These are phyloP conservation scores for Bombus consobrinus DNA, from an alignment of 1,140 invertebrate genomes.

Conservation along the genomic window DNA sequence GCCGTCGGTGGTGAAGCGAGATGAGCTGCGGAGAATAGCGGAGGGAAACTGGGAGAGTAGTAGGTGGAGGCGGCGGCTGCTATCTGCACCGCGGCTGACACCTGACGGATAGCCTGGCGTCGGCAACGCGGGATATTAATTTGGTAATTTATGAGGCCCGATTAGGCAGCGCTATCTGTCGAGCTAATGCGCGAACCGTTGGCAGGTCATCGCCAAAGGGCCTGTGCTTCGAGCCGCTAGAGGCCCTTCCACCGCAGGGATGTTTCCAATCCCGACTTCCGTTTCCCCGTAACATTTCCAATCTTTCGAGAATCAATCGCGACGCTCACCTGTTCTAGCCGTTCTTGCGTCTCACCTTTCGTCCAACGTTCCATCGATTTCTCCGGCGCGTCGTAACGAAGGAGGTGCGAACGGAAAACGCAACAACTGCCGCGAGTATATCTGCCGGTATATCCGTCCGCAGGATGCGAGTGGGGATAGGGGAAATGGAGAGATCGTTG, in stretches of 20 bases:
- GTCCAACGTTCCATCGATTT: too few species aligned
- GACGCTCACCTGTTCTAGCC: accelerated
- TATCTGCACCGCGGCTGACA: constrained; percentile 79
- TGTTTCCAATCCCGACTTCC: constrained; percentile 1
- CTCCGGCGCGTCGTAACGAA: too few species aligned
- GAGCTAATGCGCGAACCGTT: constrained; percentile 80
- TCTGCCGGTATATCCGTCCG: background rate
- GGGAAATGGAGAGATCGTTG: background rate
- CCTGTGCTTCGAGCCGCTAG: constrained; percentile 64
- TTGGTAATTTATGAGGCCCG: constrained; percentile 82
- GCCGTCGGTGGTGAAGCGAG: constrained; percentile 41
- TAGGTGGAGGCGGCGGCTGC: constrained; percentile 67
- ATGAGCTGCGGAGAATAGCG: constrained; percentile 43
- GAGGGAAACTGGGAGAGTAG: constrained; percentile 55
- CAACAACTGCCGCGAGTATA: background rate
- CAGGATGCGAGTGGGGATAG: background rate
- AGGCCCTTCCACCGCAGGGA: constrained; percentile 61
- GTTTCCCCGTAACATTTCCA: background rate
- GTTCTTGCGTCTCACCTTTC: too few species aligned
- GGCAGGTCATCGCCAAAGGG: constrained; percentile 77
- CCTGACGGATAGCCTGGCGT: constrained; percentile 80
- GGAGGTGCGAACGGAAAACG: background rate
- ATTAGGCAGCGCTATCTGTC: constrained; percentile 81
- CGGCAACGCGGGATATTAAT: constrained; percentile 81
- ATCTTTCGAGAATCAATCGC: too few species aligned